A percentile compares a stretch with the other conserved stretches of the same genome.
Evolutionary conservation across 2,113 vertebrate species (phyloP).

Genomic region (Astatotilapia flaviijosephi): DNA sequence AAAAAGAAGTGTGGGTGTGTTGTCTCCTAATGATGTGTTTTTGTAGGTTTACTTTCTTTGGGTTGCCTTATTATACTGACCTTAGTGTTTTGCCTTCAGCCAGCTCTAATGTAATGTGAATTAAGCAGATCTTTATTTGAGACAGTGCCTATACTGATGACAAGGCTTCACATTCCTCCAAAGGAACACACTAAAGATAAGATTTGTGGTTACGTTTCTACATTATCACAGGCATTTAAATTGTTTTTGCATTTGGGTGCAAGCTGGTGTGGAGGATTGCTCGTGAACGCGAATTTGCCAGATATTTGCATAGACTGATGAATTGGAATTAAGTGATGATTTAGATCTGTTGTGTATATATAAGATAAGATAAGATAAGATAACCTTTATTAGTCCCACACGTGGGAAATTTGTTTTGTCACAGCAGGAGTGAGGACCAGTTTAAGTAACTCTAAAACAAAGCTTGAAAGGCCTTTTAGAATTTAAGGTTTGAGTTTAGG

Average conservation of each 20-base stretch:
- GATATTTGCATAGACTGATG: background rate
- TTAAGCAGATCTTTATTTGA: background rate
- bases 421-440: background rate
- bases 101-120: background rate
- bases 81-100: background rate
- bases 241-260: background rate
- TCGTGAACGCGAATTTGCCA: background rate
- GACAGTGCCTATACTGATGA: background rate
- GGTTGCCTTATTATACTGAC: conserved; percentile 1
- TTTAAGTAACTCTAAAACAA: background rate
- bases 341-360: background rate
- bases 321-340: background rate
- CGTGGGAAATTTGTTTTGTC: too few species aligned
- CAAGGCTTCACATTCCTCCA: background rate
- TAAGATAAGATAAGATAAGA: too few species aligned
- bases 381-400: too few species aligned
- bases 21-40: conserved; percentile 45
- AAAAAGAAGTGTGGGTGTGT: conserved; percentile 64
- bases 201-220: background rate
- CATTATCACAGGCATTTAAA: background rate
- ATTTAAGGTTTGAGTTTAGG: background rate
- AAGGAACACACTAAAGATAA: background rate
- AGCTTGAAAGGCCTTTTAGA: background rate
- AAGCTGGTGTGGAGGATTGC: background rate
- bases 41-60: background rate